Evolutionary conservation across 2,888 invertebrate genomes (phyloP), one percentile per base, ranked within the genome.

Genomic region (Cabera pusaria): DNA sequence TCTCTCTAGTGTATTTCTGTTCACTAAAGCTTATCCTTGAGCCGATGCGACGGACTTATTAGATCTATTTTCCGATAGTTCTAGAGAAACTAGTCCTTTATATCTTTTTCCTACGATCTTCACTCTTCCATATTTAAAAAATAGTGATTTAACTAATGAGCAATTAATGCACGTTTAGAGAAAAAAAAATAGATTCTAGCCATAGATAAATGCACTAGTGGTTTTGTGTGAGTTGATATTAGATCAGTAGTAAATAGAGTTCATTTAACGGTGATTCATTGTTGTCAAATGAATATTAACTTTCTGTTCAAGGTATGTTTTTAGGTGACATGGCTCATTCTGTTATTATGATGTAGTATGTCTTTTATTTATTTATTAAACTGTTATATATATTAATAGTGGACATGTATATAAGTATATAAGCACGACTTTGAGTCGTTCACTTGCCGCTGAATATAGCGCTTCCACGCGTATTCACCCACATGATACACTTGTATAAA

Each of bases 81-180:
- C 64, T 81, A 82, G 72, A 71, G 51, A 61, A 65, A 46, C 49
- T 81, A 77, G 72, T 56, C 62, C 64, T 66, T 62, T 59, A 53
- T 72, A 38, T 48, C 64, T 80, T 78, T 63, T 70, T 68, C 73
- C 61, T 75, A 57, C 57, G 67, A 74, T 74, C 77, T 87, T 87
- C 87, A 88, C 88, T 88, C 88, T 88, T 88, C 88, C 88, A 88
- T 88, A 64, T 87, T 86, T 85, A 68, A 77, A 79, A 65, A 66
- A 64, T 74, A 75, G 72, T 49, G 54, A 62, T 54, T 58, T 52
- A 50, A 47, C 59, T 6, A 74, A 65, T 55, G 65, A 52, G 66
- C 56, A 60, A 68, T 3, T 3, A 68, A 63, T 86, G 87, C 87
- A 88, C 87, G 87, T 79, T 80, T 79, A 77, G 73, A 58, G 67